Base-by-base conservation (phyloP, 2,797 vertebrate genomes). In the Lithobates sylvaticus region DNA sequence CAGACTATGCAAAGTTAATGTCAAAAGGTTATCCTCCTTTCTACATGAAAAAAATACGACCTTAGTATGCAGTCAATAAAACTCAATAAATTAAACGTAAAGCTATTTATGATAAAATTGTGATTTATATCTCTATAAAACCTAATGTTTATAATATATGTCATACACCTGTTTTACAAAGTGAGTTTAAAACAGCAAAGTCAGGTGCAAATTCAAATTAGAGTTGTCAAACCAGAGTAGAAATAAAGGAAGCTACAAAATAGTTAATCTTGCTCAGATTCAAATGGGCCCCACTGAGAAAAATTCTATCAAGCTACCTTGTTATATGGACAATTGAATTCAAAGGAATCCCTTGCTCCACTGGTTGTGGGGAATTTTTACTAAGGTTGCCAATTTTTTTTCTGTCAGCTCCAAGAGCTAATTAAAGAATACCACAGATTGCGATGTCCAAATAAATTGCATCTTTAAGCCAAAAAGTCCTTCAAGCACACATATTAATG, bases 371-470 rank as follows among this genome's bases (percentile, higher is more conserved):
- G 85, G 85, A 83, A 87, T 87, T 87, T 87, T 87, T 78, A 71
- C 58, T 68, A 78, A 26, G 39, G 85, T 76, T 83, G 85, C 85
- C 85, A 87, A 87, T 67, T 78, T 78, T 29, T 86, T 26, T 65
- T 21, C 81, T 87, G 54, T 83, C 69, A 42, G 75, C 81, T 78
- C 76, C 71, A 78, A 72, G 70, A 87, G 81, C 85, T 87, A 87
- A 87, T 87, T 87, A 87, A 87, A 87, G 85, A 78, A 83, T 83
- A 83, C 85, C 81, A 75, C 85, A 87, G 85, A 82, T 87, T 86
- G 75, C 80, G 47, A 69, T 86, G 75, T 86, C 80, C 71, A 86
- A 81, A 78, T 82, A 83, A 78, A 86, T 81, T 21, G 44, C 67
- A 67, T 47, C 82, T 76, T 82, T 77, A 47, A 76, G 79, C 79